Evolutionary conservation across 2,797 vertebrate genomes (phyloP).

Genomic region (Eupleurogrammus muticus): DNA sequence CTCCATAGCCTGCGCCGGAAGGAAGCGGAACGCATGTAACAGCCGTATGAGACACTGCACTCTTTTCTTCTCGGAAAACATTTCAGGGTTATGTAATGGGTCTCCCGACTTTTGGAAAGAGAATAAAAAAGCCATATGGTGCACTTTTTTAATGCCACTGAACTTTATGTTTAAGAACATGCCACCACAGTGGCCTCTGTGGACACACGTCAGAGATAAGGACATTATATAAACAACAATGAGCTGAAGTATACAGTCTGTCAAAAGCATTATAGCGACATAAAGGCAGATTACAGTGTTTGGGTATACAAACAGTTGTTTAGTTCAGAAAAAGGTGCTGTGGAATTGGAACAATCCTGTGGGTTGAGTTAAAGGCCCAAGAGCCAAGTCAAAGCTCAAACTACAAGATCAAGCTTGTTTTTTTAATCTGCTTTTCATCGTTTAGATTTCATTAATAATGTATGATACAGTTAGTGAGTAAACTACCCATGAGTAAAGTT

Average conservation of each 20-base stretch:
- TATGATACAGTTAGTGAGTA: background rate
- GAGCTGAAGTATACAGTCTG: constrained; percentile 37
- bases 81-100: constrained; percentile 59
- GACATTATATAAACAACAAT: constrained; percentile 45
- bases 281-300: constrained; percentile 15
- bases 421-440: background rate
- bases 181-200: constrained; percentile 5
- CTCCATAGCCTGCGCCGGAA: constrained; percentile 88
- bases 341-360: background rate
- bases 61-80: constrained; percentile 38
- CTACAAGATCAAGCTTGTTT: too few species aligned
- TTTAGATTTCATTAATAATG: background rate
- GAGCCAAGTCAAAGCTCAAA: background rate
- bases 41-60: constrained; percentile 41
- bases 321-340: constrained; percentile 2
- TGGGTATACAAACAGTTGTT: constrained; percentile 13
- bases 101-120: constrained; percentile 27
- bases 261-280: constrained; percentile 32
- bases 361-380: constrained; percentile 8
- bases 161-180: constrained; percentile 33
- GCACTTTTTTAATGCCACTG: constrained; percentile 58
- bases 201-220: constrained; percentile 25
- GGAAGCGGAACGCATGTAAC: constrained; percentile 53
- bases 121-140: constrained; percentile 34
- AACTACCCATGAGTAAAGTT: background rate